Base-by-base conservation (phyloP, 2,113 vertebrate genomes). In the Campylomormyrus numenius region DNA sequence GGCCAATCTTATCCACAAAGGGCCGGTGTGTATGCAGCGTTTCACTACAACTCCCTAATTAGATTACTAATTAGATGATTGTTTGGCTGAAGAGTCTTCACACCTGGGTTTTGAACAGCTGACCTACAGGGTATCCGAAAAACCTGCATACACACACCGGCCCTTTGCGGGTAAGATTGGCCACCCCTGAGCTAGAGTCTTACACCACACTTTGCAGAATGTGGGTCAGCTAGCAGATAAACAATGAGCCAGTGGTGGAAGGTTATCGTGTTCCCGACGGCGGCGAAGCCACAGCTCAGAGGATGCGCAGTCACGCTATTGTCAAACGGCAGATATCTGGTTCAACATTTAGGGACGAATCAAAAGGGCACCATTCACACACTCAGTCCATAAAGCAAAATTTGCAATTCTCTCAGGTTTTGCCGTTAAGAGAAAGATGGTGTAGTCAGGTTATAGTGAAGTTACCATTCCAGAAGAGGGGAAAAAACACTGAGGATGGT, bases 401-500 rank as follows among this genome's bases (percentile, higher is more conserved):
- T 19, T 6, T 42, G 15, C 74, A 19, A 42, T 80, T 42, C 74
- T 42, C 35, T 42, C 74, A 15, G 35, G 35, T 80, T 39, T 85
- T 6, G 52, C 17, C 10, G 5, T 35, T 15, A 52, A 87, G 13
- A 2, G 49, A 53, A 27, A 52, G 15, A 52, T 35, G 11, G 85
- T 53, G 24, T 39, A 21, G 19, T 35, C 11, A 46, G 27, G 13
- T 27, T 48, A 58, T 87, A 87, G 31, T 58, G 89, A 88, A 93
- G 93, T 95, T 95, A 95, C 94, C 93, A 93, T 87, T 90, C 92
- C 92, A 21, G 94, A 88, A 89, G 94, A 92, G 0, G 90, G 92
- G n/a, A 92, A 86, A 94, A 96, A 96, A 90, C 95, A 96, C 91
- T 93, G 94, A 8, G 92, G 93, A 90, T 95, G 95, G 94, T 86